Conservation (phyloP, 64 coral and sea anemone genomes). For the Montipora efflorescens region DNA sequence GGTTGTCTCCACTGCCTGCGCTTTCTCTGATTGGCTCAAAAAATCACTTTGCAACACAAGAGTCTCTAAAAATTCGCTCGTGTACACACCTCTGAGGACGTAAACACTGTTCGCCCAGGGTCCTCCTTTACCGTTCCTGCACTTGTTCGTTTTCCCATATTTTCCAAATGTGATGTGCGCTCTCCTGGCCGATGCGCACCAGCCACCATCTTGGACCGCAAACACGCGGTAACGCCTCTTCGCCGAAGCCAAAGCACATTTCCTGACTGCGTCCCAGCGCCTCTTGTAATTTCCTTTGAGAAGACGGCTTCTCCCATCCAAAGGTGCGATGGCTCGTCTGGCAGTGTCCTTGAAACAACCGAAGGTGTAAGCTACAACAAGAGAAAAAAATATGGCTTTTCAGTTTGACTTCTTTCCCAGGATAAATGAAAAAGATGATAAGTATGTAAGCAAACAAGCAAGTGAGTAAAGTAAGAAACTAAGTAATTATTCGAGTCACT, state of each 20-base stretch:
- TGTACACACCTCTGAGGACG: slow-evolving; percentile 18
- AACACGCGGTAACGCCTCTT: slow-evolving; percentile 44
- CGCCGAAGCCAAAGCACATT: slow-evolving; percentile 46
- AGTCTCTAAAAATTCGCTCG: background rate
- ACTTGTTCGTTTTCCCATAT: slow-evolving; percentile 54
- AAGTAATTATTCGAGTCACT: too few species aligned
- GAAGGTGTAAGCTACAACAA: slow-evolving; percentile 7
- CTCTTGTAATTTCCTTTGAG: slow-evolving; percentile 33
- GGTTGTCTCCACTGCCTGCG: background rate
- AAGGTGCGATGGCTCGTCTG: slow-evolving; percentile 40
- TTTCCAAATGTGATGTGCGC: slow-evolving; percentile 21
- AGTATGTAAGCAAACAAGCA: too few species aligned
- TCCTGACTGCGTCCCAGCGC: slow-evolving; percentile 1
- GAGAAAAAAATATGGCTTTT: background rate
- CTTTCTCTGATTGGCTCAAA: background rate
- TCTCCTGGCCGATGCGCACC: slow-evolving; percentile 29
- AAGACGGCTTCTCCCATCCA: slow-evolving; percentile 47
- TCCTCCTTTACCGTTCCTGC: slow-evolving; percentile 53
- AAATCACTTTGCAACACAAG: background rate
- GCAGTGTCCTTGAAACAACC: slow-evolving; percentile 57
- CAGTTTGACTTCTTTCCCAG: background rate
- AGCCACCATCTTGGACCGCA: slow-evolving; percentile 52
- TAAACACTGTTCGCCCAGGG: slow-evolving; percentile 66
- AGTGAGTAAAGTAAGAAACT: too few species aligned
- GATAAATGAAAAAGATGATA: too few species aligned